phyloP scores from a whole-genome alignment of 2,888 invertebrate species.

The Campoplex nolae region DNA sequence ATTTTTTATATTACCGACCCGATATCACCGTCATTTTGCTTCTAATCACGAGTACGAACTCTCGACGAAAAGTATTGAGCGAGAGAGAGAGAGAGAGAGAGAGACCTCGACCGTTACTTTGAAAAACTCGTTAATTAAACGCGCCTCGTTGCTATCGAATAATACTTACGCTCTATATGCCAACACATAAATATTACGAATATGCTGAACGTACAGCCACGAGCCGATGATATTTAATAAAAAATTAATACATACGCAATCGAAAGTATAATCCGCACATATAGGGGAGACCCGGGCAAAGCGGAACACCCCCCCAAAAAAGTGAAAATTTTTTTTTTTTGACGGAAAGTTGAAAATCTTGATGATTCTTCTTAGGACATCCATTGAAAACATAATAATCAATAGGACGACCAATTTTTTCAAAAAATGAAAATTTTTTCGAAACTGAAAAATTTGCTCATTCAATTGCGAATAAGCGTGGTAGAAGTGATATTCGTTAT shows the following conservation, averaged over 20 bases:
- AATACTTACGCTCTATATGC: conserved; percentile 18
- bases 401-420: too few species aligned
- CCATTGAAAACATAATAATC: too few species aligned
- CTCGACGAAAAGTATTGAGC: conserved; percentile 26
- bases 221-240: not conserved
- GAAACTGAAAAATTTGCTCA: too few species aligned
- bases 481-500: too few species aligned
- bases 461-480: too few species aligned
- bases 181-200: not conserved
- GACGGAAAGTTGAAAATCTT: too few species aligned
- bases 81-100: conserved; percentile 41
- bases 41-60: conserved; percentile 61
- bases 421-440: too few species aligned
- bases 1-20: conserved; percentile 56
- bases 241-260: conserved; percentile 15
- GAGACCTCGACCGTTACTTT: conserved; percentile 48
- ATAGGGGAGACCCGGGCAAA: too few species aligned
- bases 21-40: conserved; percentile 62
- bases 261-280: not conserved
- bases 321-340: too few species aligned
- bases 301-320: too few species aligned
- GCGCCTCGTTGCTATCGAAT: conserved; percentile 44
- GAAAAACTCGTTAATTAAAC: conserved; percentile 57
- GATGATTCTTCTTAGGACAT: too few species aligned
- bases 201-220: not conserved